Evolutionary conservation across 2,113 vertebrate genomes (phyloP).

Genomic region (Percina caprodes): DNA sequence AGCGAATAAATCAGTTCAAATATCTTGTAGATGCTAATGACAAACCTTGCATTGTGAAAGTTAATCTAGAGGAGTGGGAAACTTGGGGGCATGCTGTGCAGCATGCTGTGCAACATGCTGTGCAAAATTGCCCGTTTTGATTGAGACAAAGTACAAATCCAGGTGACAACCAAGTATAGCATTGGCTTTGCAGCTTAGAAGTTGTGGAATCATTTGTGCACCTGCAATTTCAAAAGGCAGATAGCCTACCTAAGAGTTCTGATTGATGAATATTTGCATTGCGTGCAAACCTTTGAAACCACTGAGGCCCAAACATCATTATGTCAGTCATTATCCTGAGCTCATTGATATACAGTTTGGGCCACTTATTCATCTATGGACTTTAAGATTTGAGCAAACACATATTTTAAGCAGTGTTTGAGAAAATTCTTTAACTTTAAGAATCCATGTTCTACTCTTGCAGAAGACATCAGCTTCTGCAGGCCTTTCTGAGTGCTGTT

Average conservation of each 20-base stretch:
- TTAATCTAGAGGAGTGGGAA: not conserved
- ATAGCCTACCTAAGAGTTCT: conserved; percentile 13
- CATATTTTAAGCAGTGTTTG: conserved; percentile 1
- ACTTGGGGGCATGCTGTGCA: no score
- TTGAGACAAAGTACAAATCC: conserved; percentile 9
- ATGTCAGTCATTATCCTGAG: conserved; percentile 22
- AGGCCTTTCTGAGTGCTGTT: not conserved
- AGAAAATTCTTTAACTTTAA: not conserved
- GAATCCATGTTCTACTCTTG: not conserved
- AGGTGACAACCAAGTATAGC: not conserved
- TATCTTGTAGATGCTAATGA: conserved; percentile 15
- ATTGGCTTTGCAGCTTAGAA: conserved; percentile 14
- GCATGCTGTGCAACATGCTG: no score
- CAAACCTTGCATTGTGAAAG: not conserved
- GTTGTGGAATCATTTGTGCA: conserved; percentile 10
- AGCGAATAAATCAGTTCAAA: not conserved
- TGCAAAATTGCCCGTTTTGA: conserved; percentile 28
- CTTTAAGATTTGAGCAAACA: conserved; percentile 17
- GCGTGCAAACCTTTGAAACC: not conserved
- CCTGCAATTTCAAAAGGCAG: conserved; percentile 11
- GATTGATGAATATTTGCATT: no score
- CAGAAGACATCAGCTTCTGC: not conserved
- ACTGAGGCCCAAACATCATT: conserved; percentile 26
- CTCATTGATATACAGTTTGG: conserved; percentile 32
- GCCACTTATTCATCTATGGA: conserved; percentile 28